These are phyloP conservation scores for Rhamphomyia laevipes DNA, from an alignment of 2,888 invertebrate genomes.

Conservation along the genomic window DNA sequence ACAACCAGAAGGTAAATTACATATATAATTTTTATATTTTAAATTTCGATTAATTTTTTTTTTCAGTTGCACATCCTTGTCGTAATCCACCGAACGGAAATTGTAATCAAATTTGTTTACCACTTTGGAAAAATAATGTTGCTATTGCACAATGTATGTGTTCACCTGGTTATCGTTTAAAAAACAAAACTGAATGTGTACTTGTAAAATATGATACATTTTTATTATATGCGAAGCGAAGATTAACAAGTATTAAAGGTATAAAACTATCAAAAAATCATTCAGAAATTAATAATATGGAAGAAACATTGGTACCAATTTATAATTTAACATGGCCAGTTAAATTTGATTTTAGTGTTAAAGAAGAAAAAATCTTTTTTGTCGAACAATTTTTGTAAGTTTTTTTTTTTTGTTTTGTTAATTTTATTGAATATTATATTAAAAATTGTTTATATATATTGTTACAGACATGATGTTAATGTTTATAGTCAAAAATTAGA, in stretches of 20 bases:
- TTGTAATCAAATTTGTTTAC: slow-evolving; percentile 67
- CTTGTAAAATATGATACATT: slow-evolving; percentile 48
- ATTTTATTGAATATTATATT: background rate
- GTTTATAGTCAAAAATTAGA: slow-evolving; percentile 54
- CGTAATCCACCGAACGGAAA: slow-evolving; percentile 48
- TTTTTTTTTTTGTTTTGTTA: background rate
- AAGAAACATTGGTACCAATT: slow-evolving; percentile 58
- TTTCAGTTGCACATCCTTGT: slow-evolving; percentile 55
- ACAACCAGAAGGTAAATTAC: slow-evolving; percentile 58
- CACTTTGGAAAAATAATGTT: slow-evolving; percentile 44
- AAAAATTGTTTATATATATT: too few relatives aligned
- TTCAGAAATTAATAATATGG: slow-evolving; percentile 17
- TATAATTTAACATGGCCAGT: slow-evolving; percentile 51
- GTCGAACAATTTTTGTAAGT: background rate
- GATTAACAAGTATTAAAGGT: slow-evolving; percentile 60
- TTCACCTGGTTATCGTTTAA: slow-evolving; percentile 54
- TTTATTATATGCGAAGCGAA: slow-evolving; percentile 51
- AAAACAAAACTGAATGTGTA: slow-evolving; percentile 47
- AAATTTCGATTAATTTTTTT: slow-evolving; percentile 1
- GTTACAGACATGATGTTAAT: slow-evolving; percentile 37
- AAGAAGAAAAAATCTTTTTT: slow-evolving; percentile 20
- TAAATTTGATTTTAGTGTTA: slow-evolving; percentile 56
- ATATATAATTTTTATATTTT: slow-evolving; percentile 11
- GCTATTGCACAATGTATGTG: slow-evolving; percentile 57
- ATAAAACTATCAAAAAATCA: slow-evolving; percentile 36